These are phyloP conservation scores for Daphoenositta chrysoptera DNA, from an alignment of 2,113 vertebrate species.

Conservation along the genomic window DNA sequence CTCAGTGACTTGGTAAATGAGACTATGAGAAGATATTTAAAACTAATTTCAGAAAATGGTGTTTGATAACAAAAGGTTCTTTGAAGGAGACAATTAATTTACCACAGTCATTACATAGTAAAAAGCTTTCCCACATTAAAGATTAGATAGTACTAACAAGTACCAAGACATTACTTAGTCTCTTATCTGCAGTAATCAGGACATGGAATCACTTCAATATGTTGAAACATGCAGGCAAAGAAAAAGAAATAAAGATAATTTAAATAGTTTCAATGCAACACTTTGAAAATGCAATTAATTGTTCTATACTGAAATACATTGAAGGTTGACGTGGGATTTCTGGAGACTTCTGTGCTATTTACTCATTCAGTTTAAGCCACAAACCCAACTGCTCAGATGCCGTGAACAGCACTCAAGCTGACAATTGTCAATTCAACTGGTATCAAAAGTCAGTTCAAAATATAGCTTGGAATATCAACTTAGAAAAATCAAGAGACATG, in stretches of 20 bases:
- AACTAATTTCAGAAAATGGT: not conserved
- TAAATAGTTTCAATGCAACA: not conserved
- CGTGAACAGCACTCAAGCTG: not conserved
- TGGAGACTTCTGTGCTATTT: not conserved
- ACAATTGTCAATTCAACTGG: rapidly evolving
- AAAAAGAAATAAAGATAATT: not conserved
- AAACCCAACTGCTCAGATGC: not conserved
- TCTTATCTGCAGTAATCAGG: not conserved
- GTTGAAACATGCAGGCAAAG: not conserved
- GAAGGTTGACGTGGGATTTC: not conserved
- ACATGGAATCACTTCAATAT: not conserved
- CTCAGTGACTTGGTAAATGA: not conserved
- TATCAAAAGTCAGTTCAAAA: not conserved
- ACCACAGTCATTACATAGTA: not conserved
- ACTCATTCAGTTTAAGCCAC: not conserved
- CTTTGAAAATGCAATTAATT: not conserved
- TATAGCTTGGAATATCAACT: not conserved
- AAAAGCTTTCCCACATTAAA: not conserved
- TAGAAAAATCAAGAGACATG: not conserved
- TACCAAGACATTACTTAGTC: not conserved
- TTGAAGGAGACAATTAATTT: not conserved
- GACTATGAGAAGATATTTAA: not conserved
- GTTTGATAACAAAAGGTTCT: not conserved
- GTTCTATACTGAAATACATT: not conserved
- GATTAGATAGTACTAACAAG: not conserved